Evolutionary conservation across 2,888 invertebrate species (phyloP), one percentile per base, ranked within the genome.

Genomic region (Falcaria lacertinaria): DNA sequence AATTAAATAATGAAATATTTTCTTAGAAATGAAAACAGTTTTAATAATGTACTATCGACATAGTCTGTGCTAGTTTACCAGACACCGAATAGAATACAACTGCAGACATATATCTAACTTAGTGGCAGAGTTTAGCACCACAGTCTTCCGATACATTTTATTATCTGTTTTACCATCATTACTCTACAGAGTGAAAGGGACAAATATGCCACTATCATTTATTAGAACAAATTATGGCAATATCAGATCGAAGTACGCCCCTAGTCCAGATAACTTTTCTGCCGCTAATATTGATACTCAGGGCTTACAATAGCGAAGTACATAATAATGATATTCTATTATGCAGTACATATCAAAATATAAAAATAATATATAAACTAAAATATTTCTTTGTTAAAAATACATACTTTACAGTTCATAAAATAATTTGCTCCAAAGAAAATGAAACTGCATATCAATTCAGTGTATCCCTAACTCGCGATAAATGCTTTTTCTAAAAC

Each of bases 51-150:
- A n/a, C n/a, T n/a, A n/a, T n/a, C n/a, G n/a, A n/a, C n/a, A n/a
- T n/a, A n/a, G n/a, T n/a, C n/a, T n/a, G n/a, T n/a, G n/a, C n/a
- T n/a, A n/a, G n/a, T n/a, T n/a, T n/a, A n/a, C n/a, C n/a, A n/a
- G n/a, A n/a, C n/a, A n/a, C n/a, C n/a, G n/a, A n/a, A n/a, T n/a
- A n/a, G n/a, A n/a, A n/a, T n/a, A n/a, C n/a, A n/a, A 34, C n/a
- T 13, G 17, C 35, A 17, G 35, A 17, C 17, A 35, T 13, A 15
- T 22, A 14, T 22, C 22, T 37, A 37, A 37, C 37, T 25, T 34
- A 37, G 36, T 22, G 36, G 37, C 22, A 22, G 22, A 22, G 37
- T 37, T 36, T 37, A 37, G 37, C 37, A 37, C 37, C 37, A 37
- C 25, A 22, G 22, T 37, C 14, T 15, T 19, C 13, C 22, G 22